Evolutionary conservation across 2,888 invertebrate species (phyloP).

Genomic region (Mechanitis mazaeus): DNA sequence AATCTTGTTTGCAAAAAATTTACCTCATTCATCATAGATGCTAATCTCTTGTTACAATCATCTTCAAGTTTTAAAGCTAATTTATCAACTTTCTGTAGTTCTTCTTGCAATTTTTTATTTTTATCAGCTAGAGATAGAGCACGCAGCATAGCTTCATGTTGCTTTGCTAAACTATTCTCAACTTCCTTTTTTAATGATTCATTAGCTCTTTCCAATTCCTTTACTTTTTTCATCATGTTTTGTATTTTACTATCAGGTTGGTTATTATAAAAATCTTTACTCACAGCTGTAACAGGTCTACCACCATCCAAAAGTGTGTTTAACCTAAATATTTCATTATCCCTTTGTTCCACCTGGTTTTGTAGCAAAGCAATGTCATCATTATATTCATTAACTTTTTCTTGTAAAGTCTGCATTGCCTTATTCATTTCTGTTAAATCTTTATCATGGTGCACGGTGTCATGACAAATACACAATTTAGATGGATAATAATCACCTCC

Average conservation of each 20-base stretch:
- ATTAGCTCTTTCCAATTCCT: constrained; percentile 77
- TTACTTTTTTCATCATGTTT: constrained; percentile 76
- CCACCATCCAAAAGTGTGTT: constrained; percentile 84
- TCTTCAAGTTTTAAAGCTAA: constrained; percentile 85
- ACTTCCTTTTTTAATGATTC: constrained; percentile 67
- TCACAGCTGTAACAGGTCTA: constrained; percentile 78
- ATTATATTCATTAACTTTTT: constrained; percentile 56
- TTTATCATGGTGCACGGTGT: constrained; percentile 55
- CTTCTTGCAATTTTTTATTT: constrained; percentile 82
- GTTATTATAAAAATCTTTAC: constrained; percentile 80
- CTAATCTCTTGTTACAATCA: constrained; percentile 83
- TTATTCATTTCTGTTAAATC: constrained; percentile 63
- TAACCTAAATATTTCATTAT: constrained; percentile 83
- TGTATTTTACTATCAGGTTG: constrained; percentile 74
- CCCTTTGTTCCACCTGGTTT: constrained; percentile 71
- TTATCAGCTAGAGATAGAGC: constrained; percentile 84
- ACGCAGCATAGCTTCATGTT: constrained; percentile 88
- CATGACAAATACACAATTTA: constrained; percentile 51
- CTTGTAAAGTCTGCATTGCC: constrained; percentile 61
- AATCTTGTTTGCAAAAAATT: constrained; percentile 75
- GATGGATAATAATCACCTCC: constrained; percentile 35
- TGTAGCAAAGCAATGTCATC: constrained; percentile 62
- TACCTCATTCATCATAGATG: constrained; percentile 78
- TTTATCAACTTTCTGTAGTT: constrained; percentile 83
- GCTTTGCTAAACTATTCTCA: constrained; percentile 78